A percentile compares a stretch with the other conserved stretches of the same genome.
These are phyloP conservation scores for Megaustenia siamemsis DNA, from an alignment of 2,888 invertebrate species.

Conservation along the genomic window DNA sequence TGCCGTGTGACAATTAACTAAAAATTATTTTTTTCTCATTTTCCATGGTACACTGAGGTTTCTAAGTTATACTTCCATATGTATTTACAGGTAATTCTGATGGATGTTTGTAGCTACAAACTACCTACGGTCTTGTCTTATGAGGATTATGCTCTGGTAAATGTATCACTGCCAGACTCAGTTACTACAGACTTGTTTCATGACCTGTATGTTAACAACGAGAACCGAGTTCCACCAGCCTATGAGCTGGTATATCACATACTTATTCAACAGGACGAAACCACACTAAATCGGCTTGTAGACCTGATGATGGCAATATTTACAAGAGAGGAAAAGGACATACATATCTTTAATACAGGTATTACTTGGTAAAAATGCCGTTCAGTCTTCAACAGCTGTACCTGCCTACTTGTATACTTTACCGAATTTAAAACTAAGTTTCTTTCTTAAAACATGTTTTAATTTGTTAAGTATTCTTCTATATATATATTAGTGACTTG, in stretches of 20 bases:
- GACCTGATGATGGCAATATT: slow-evolving; percentile 41
- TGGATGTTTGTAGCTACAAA: slow-evolving; percentile 4
- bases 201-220: slow-evolving; percentile 46
- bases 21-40: too few species aligned
- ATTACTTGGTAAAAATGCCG: background rate
- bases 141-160: slow-evolving; percentile 43
- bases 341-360: slow-evolving; percentile 25
- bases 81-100: slow-evolving; percentile 34
- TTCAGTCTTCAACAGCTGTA: too few species aligned
- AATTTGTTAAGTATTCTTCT: too few species aligned
- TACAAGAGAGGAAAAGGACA: slow-evolving; percentile 9
- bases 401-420: too few species aligned
- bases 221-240: slow-evolving; percentile 32
- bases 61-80: background rate
- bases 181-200: slow-evolving; percentile 34
- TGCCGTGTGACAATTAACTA: too few species aligned
- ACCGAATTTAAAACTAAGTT: too few species aligned
- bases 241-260: slow-evolving; percentile 36
- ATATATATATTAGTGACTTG: too few species aligned
- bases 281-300: slow-evolving; percentile 14
- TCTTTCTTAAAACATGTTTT: too few species aligned
- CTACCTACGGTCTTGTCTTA: slow-evolving; percentile 34
- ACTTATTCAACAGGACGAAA: slow-evolving; percentile 31
- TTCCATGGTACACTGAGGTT: too few species aligned
- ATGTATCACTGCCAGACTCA: slow-evolving; percentile 42